These are phyloP conservation scores for Scarus forsteni DNA, from an alignment of 2,797 vertebrate genomes.

Conservation along the genomic window DNA sequence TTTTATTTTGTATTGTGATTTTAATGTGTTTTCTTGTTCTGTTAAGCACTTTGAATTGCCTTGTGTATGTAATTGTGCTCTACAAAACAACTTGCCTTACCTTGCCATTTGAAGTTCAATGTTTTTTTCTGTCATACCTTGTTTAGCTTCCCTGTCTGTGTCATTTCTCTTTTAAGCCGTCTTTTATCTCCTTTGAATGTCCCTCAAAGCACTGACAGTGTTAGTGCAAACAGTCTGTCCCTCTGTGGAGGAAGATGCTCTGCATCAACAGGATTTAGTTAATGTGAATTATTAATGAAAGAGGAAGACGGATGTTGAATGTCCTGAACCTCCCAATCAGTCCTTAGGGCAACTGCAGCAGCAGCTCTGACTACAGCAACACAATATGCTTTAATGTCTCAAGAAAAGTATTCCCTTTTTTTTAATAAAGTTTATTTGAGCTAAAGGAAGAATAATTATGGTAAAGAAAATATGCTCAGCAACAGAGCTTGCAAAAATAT, in stretches of 20 bases:
- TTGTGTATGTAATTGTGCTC: too few species aligned
- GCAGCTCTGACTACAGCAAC: neutral
- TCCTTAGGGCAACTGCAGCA: slow-evolving; percentile 21
- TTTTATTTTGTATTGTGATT: too few species aligned
- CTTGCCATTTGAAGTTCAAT: too few species aligned
- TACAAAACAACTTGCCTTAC: too few species aligned
- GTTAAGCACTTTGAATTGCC: too few species aligned
- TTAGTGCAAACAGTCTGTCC: neutral
- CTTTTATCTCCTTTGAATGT: slow-evolving; percentile 9
- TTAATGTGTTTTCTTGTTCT: too few species aligned
- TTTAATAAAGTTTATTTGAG: neutral
- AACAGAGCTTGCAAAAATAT: neutral
- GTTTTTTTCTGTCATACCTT: too few species aligned
- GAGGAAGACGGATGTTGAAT: slow-evolving; percentile 32
- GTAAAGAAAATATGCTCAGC: neutral
- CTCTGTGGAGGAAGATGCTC: slow-evolving; percentile 19
- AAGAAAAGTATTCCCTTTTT: neutral
- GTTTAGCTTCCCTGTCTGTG: neutral
- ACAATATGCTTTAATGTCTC: neutral
- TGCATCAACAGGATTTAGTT: slow-evolving; percentile 48
- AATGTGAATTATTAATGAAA: slow-evolving; percentile 48
- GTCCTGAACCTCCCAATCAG: slow-evolving; percentile 16
- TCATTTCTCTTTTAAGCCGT: neutral
- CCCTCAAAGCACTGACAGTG: neutral
- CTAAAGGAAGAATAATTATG: neutral